Conservation (phyloP, 1,140 invertebrate genomes). For the Listronotus bonariensis region DNA sequence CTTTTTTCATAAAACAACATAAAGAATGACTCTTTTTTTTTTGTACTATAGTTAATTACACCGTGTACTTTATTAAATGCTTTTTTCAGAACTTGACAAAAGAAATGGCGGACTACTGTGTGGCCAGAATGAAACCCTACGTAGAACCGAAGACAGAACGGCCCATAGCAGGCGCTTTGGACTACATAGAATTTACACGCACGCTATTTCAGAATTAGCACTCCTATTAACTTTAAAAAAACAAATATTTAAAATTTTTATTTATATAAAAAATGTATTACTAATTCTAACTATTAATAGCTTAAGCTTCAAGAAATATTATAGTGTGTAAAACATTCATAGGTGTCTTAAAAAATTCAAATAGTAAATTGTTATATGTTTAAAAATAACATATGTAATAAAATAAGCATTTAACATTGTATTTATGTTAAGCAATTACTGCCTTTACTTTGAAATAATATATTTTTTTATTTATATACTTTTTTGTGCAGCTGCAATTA, state of each 20-base stretch:
- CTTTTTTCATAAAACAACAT: too few species aligned
- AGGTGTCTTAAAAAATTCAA: slow-evolving; percentile 11
- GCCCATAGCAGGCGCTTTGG: slow-evolving; percentile 89
- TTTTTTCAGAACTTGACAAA: slow-evolving; percentile 93
- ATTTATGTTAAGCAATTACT: too few species aligned
- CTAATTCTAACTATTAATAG: slow-evolving; percentile 7
- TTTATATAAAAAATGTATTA: slow-evolving; percentile 10
- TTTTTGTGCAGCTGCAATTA: too few species aligned
- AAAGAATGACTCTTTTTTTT: too few species aligned
- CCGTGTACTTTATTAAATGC: too few species aligned
- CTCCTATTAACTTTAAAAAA: background rate
- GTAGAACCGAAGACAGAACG: slow-evolving; percentile 93
- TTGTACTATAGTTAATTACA: too few species aligned
- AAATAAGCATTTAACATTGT: too few species aligned
- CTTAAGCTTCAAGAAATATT: slow-evolving; percentile 18
- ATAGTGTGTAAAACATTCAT: background rate
- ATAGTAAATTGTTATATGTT: too few species aligned
- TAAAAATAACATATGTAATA: too few species aligned
- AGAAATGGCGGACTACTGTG: slow-evolving; percentile 99
- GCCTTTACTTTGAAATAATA: too few species aligned
- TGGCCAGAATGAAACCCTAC: slow-evolving; percentile 96
- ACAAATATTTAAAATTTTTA: slow-evolving; percentile 3
- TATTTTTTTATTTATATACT: too few species aligned
- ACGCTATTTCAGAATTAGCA: slow-evolving; percentile 94
- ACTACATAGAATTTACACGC: slow-evolving; percentile 97